Percentiles rank a stretch among this genome's conserved stretches.
These are phyloP conservation scores for Cyclina sinensis DNA, from an alignment of 1,140 invertebrate genomes.

Conservation along the genomic window DNA sequence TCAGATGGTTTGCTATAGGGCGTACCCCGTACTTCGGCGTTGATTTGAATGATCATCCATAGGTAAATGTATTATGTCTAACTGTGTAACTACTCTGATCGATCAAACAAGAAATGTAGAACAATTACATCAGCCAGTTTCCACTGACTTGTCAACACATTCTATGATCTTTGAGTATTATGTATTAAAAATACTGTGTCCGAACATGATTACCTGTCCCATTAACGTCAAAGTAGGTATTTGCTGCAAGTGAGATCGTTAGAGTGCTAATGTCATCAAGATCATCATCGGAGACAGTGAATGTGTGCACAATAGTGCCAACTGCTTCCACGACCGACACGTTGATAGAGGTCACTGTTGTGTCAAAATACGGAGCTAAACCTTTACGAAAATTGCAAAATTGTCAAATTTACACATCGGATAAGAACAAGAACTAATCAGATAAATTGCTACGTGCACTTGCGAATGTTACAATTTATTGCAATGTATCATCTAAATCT, in stretches of 20 bases:
- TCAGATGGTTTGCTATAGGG: too few relatives aligned
- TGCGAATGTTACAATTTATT: background rate
- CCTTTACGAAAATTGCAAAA: constrained; percentile 6
- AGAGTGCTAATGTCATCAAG: constrained; percentile 26
- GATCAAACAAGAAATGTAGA: too few relatives aligned
- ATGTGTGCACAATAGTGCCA: constrained; percentile 22
- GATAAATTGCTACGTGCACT: background rate
- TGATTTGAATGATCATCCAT: too few relatives aligned
- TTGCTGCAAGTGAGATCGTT: background rate
- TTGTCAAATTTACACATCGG: too few relatives aligned
- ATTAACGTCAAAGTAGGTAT: constrained; percentile 1
- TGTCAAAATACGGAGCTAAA: constrained; percentile 27
- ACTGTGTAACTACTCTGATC: too few relatives aligned
- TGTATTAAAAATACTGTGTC: too few relatives aligned
- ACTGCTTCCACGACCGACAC: background rate
- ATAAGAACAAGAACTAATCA: background rate
- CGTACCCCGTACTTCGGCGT: too few relatives aligned
- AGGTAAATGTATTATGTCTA: too few relatives aligned
- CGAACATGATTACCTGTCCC: constrained; percentile 14
- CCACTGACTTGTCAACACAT: too few relatives aligned
- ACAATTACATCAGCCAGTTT: too few relatives aligned
- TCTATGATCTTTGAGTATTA: too few relatives aligned
- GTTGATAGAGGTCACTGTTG: background rate
- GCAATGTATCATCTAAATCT: too few relatives aligned
- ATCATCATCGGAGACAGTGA: constrained; percentile 45